These are phyloP conservation scores for Embiotoca jacksoni DNA, from an alignment of 2,113 vertebrate genomes.

Conservation along the genomic window DNA sequence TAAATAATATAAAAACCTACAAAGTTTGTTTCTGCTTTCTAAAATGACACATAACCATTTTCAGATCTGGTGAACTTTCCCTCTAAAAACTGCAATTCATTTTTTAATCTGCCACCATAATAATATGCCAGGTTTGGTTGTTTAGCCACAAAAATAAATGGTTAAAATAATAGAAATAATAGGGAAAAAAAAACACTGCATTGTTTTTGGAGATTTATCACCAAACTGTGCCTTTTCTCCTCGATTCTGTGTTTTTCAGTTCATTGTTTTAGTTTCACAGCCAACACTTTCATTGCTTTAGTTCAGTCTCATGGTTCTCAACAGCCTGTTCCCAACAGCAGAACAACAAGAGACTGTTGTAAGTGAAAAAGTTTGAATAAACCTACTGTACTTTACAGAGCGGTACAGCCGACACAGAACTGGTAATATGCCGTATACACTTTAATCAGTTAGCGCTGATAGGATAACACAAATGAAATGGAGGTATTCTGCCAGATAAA, in stretches of 20 bases:
- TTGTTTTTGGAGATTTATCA: background rate
- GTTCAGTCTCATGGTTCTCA: slow-evolving; percentile 13
- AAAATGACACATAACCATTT: background rate
- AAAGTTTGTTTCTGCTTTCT: background rate
- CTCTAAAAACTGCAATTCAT: background rate
- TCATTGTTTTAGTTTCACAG: slow-evolving; percentile 13
- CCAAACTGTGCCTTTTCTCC: background rate
- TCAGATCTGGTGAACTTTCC: background rate
- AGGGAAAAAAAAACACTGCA: background rate
- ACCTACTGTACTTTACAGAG: background rate
- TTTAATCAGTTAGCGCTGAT: background rate
- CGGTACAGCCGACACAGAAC: background rate
- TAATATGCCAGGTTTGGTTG: background rate
- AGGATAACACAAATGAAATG: background rate
- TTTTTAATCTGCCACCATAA: too few relatives aligned
- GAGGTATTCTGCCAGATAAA: background rate
- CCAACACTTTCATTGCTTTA: background rate
- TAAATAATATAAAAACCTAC: background rate
- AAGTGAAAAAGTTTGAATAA: background rate
- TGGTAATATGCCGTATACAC: background rate
- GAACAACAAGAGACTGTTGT: background rate
- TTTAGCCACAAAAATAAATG: background rate
- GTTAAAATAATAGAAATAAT: background rate
- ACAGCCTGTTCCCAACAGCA: slow-evolving; percentile 17
- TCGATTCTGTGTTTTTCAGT: background rate